A percentile compares a stretch with the other conserved stretches of the same genome.
Conservation (phyloP, 2,888 invertebrate species). For the Latheticus oryzae region DNA sequence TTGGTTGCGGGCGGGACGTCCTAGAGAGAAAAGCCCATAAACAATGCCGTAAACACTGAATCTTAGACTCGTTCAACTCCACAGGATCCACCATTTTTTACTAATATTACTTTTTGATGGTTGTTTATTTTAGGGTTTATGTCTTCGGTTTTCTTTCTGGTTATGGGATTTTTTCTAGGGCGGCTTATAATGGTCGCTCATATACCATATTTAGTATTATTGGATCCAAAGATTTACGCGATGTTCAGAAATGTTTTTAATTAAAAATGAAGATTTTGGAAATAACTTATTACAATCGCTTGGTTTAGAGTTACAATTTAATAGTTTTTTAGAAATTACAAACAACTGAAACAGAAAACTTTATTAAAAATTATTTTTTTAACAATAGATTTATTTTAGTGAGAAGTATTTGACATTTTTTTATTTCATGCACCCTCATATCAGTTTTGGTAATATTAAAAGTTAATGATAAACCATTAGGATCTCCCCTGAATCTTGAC, state of each 20-base stretch:
- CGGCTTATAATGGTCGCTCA: conserved; percentile 31
- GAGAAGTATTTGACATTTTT: too few relatives aligned
- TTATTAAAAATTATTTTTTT: too few relatives aligned
- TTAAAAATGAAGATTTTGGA: too few relatives aligned
- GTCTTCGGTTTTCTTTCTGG: conserved; percentile 49
- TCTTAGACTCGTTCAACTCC: conserved; percentile 50
- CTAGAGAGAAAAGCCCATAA: conserved; percentile 56
- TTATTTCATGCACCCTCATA: conserved; percentile 8
- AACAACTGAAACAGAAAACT: too few relatives aligned
- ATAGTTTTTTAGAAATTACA: too few relatives aligned
- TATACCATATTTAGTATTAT: conserved; percentile 47
- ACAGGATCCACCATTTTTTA: conserved; percentile 58
- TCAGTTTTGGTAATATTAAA: conserved; percentile 48
- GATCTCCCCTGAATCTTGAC: conserved; percentile 48
- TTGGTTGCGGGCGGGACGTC: conserved; percentile 35
- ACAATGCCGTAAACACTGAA: conserved; percentile 61
- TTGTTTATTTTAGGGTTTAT: conserved; percentile 62
- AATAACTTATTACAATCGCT: too few relatives aligned
- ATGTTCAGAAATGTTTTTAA: conserved; percentile 3
- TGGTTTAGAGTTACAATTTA: too few relatives aligned
- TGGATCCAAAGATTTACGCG: conserved; percentile 39
- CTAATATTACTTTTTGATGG: conserved; percentile 62
- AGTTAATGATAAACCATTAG: conserved; percentile 59
- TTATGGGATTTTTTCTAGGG: conserved; percentile 44
- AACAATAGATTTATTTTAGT: too few relatives aligned